phyloP scores from a whole-genome alignment of 2,888 invertebrate genomes.

The Unio pictorum region DNA sequence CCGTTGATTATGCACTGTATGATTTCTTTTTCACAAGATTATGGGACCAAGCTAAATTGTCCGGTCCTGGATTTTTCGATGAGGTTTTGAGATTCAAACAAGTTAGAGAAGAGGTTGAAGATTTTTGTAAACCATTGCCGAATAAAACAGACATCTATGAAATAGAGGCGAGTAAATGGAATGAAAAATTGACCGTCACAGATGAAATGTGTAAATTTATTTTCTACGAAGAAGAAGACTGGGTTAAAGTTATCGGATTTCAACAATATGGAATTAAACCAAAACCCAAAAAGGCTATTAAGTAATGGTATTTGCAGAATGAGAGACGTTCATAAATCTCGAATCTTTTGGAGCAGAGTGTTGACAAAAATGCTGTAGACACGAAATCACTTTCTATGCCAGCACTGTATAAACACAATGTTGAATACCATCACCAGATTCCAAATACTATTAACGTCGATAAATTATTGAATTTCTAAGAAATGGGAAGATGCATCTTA shows the following conservation, averaged over 20 bases:
- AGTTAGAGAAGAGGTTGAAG: conserved; percentile 29
- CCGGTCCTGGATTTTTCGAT: conserved; percentile 31
- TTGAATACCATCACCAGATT: too few relatives aligned
- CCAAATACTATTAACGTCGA: too few relatives aligned
- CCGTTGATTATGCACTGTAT: conserved; percentile 40
- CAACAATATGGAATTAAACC: conserved; percentile 20
- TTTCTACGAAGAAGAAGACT: conserved; percentile 28
- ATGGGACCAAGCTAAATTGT: conserved; percentile 29
- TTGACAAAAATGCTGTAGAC: too few relatives aligned
- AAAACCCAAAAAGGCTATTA: not conserved
- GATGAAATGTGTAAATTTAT: conserved; percentile 21
- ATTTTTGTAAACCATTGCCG: conserved; percentile 33
- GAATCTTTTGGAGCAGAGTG: too few relatives aligned
- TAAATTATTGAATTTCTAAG: too few relatives aligned
- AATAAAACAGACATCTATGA: conserved; percentile 23
- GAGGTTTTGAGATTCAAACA: conserved; percentile 40
- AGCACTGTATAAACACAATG: too few relatives aligned
- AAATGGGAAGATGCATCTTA: too few relatives aligned
- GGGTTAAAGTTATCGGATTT: conserved; percentile 19
- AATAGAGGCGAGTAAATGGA: conserved; percentile 22
- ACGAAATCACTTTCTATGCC: too few relatives aligned
- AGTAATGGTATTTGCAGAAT: too few relatives aligned
- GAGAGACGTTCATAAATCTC: too few relatives aligned
- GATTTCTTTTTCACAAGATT: conserved; percentile 34
- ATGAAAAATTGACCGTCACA: conserved; percentile 14